Evolutionary conservation across 1,140 invertebrate genomes (phyloP).

Genomic region (Drosophila yakuba): DNA sequence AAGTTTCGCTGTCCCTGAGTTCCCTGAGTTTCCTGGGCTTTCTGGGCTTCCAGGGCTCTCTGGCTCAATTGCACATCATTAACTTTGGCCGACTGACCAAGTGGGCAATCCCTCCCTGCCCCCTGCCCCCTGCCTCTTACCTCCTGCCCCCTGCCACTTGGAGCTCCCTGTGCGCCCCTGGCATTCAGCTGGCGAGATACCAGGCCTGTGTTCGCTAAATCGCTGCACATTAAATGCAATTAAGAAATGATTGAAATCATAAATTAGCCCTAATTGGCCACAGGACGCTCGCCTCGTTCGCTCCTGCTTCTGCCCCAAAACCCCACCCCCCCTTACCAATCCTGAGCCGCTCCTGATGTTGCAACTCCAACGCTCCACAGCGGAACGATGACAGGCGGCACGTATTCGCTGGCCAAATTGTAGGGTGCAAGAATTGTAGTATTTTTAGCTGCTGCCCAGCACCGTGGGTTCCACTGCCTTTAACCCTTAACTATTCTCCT

Average conservation of each 20-base stretch:
- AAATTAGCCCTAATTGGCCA: conserved; percentile 81
- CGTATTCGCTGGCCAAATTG: conserved; percentile 69
- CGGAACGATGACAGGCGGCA: conserved; percentile 43
- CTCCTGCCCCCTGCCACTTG: background rate
- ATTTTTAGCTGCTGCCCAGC: conserved; percentile 59
- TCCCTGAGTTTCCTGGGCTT: background rate
- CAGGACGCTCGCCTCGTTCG: conserved; percentile 45
- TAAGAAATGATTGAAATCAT: conserved; percentile 83
- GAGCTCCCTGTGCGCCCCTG: conserved; percentile 4
- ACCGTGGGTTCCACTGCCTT: conserved; percentile 16
- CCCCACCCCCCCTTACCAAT: background rate
- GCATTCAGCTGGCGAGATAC: conserved; percentile 11
- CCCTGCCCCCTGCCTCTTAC: too few relatives aligned
- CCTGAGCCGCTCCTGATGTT: background rate
- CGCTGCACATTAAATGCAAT: conserved; percentile 81
- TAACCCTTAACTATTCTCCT: background rate
- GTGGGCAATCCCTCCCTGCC: background rate
- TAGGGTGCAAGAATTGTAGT: conserved; percentile 46
- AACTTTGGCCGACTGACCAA: conserved; percentile 78
- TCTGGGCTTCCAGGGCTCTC: too few relatives aligned
- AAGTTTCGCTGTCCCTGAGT: conserved; percentile 9
- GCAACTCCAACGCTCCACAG: conserved; percentile 13
- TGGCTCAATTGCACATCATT: conserved; percentile 59
- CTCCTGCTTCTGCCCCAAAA: background rate
- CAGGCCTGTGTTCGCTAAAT: conserved; percentile 62